Evolutionary conservation across 2,113 vertebrate genomes (phyloP), one percentile per base, ranked within the genome.

Genomic region (Oplegnathus fasciatus): DNA sequence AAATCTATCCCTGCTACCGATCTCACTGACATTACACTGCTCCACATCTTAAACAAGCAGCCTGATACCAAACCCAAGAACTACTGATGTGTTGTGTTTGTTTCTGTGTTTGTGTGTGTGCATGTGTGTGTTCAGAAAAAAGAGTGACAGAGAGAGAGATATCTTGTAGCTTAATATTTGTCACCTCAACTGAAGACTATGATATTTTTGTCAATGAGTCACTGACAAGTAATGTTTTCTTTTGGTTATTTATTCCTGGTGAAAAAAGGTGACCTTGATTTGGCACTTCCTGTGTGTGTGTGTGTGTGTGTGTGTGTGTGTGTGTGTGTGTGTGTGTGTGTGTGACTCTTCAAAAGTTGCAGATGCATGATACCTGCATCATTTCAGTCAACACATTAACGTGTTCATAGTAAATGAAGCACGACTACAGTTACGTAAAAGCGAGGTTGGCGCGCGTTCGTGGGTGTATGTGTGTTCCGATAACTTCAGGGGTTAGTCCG

Each of bases 1-100:
- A 94, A 94, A 95, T 95, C 94, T 93, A 83, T 90, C 78, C 92
- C 71, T 44, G 86, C 86, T 86, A 88, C 86, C 52, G 80, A 92
- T 94, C 93, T 93, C 80, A 37, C 70, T 79, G 89, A 89, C 87
- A 82, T 89, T 85, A 93, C 83, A 89, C 78, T 52, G 86, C 70
- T 75, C 58, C 78, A 77, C 70, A 80, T 86, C 84, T 89, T 85
- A 86, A 89, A 87, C 66, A 91, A 92, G 82, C 69, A 46, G 72
- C 50, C 78, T 74, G 81, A 76, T 42, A 78, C 58, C 74, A 40
- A 65, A 81, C 26, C 65, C 52, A 34, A 68, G 24, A 52, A 67
- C 40, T 46, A 64, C 62, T 73, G 26, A 46, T 87, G 77, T 72
- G 71, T 87, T 80, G 26, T 86, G 28, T 88, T 76, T 78, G 40